These are phyloP conservation scores for Aspidiotus rigidus DNA, from an alignment of 2,888 invertebrate species.

Conservation along the genomic window DNA sequence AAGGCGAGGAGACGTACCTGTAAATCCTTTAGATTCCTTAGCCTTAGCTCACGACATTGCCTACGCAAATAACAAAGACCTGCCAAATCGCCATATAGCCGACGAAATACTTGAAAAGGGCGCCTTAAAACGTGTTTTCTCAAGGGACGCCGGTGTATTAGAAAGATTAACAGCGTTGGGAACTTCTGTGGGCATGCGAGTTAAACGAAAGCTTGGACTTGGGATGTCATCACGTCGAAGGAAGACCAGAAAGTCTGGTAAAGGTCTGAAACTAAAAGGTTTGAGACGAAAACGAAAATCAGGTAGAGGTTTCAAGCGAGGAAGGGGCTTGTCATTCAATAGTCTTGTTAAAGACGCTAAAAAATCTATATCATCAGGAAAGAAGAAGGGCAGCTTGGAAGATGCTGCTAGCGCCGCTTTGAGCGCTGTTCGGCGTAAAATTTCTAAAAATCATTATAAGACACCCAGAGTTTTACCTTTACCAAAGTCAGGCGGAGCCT, in stretches of 20 bases:
- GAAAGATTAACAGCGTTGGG: neutral
- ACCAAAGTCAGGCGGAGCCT: no score
- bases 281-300: no score
- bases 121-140: neutral
- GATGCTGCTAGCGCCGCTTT: no score
- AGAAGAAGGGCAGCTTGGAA: no score
- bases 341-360: no score
- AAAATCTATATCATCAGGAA: no score
- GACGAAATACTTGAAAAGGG: neutral
- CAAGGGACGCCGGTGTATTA: neutral
- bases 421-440: no score
- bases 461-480: no score
- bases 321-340: no score
- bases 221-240: neutral
- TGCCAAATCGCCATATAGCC: neutral
- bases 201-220: neutral
- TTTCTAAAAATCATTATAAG: no score
- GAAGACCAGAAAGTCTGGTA: neutral
- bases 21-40: neutral
- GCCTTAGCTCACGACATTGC: neutral
- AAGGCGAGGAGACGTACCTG: neutral
- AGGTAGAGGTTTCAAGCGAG: no score
- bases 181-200: neutral
- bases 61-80: neutral
- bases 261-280: neutral